A percentile compares a stretch with the other conserved stretches of the same genome.
Evolutionary conservation across 2,888 invertebrate genomes (phyloP).

Genomic region (Gasteruption jaculator): DNA sequence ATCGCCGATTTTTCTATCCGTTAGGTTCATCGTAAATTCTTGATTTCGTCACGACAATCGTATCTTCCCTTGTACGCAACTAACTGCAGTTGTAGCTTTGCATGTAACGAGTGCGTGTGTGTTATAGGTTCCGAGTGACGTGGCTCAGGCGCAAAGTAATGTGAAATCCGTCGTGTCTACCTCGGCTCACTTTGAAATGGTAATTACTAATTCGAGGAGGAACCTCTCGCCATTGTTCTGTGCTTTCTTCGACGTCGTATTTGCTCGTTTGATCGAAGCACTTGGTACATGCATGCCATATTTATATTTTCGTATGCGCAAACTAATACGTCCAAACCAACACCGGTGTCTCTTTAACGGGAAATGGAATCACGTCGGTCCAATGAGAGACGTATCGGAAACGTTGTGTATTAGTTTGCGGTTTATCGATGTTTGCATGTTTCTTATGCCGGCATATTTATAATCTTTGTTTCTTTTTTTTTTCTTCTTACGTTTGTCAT

Average conservation of each 20-base stretch:
- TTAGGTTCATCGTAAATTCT: no score
- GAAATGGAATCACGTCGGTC: no score
- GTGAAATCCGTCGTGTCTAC: slow-evolving; percentile 44
- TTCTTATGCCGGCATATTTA: slow-evolving; percentile 50
- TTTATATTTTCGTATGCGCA: neutral
- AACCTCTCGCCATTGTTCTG: no score
- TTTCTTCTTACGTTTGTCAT: slow-evolving; percentile 26
- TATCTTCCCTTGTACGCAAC: slow-evolving; percentile 19
- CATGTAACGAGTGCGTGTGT: slow-evolving; percentile 28
- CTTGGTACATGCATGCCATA: neutral
- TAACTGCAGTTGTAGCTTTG: slow-evolving; percentile 27
- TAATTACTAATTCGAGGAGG: slow-evolving; percentile 36
- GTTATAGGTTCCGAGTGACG: slow-evolving; percentile 48
- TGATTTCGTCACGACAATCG: no score
- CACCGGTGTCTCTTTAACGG: no score
- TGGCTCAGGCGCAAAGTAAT: slow-evolving; percentile 47
- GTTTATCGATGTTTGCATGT: slow-evolving; percentile 46
- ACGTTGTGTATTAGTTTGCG: slow-evolving; percentile 38
- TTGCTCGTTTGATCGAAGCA: no score
- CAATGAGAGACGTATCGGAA: no score
- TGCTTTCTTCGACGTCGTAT: no score
- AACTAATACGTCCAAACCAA: no score
- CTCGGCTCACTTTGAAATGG: slow-evolving; percentile 48
- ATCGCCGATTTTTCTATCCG: no score
- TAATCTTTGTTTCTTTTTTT: slow-evolving; percentile 27